phyloP scores from a whole-genome alignment of 2,888 invertebrate species.

The Cephus runcator region DNA sequence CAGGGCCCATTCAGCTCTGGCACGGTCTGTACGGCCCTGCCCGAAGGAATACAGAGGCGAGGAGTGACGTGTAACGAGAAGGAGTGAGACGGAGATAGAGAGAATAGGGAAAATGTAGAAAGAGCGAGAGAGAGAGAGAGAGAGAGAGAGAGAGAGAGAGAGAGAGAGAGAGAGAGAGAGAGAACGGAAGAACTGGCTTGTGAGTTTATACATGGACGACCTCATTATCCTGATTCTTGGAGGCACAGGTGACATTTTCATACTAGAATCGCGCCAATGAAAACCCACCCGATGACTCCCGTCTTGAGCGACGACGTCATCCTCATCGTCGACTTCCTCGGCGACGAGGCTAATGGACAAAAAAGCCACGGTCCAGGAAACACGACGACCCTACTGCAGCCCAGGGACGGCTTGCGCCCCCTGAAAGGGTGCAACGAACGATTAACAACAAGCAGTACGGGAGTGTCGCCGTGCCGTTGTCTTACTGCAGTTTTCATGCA shows the following conservation, averaged over 20 bases:
- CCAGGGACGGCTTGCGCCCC: conserved; percentile 22
- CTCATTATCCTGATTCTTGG: conserved; percentile 49
- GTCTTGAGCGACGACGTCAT: conserved; percentile 21
- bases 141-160: too few relatives aligned
- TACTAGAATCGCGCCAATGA: conserved; percentile 8
- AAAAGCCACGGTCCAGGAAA: conserved; percentile 37
- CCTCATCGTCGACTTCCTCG: conserved; percentile 23
- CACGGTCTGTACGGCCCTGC: not conserved
- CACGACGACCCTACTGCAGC: conserved; percentile 20
- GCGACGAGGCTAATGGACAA: conserved; percentile 56
- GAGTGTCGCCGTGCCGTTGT: conserved; percentile 52
- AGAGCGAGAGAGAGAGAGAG: not conserved
- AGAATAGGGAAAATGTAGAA: too few relatives aligned
- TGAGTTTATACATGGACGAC: conserved; percentile 40
- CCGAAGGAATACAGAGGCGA: not conserved
- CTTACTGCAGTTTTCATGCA: conserved; percentile 38
- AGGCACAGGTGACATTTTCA: conserved; percentile 48
- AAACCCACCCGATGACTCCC: conserved; percentile 11
- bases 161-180: too few relatives aligned
- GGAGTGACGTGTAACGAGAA: not conserved
- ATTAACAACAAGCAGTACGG: conserved; percentile 52
- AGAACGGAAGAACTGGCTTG: conserved; percentile 29
- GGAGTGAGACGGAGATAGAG: not conserved
- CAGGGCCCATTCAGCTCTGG: not conserved
- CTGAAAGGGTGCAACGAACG: conserved; percentile 58